These are phyloP conservation scores for Proisotoma minuta DNA, from an alignment of 2,888 invertebrate species.

Conservation along the genomic window DNA sequence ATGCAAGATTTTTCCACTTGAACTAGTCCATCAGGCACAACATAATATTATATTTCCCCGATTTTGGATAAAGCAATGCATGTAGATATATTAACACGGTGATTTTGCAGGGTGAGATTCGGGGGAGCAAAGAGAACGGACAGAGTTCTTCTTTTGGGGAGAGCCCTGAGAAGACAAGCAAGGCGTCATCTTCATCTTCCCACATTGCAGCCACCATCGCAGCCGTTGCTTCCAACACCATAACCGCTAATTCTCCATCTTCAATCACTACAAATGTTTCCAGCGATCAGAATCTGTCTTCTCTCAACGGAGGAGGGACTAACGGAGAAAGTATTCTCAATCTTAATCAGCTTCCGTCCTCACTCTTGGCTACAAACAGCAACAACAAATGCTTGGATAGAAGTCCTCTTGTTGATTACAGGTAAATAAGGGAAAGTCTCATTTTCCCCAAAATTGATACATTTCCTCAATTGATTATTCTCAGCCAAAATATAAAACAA, in stretches of 20 bases:
- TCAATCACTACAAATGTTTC: constrained; percentile 36
- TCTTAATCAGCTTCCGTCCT: constrained; percentile 42
- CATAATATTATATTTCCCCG: not conserved
- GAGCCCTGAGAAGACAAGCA: constrained; percentile 36
- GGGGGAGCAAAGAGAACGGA: constrained; percentile 34
- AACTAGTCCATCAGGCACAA: not conserved
- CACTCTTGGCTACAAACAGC: constrained; percentile 28
- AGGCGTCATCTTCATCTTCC: constrained; percentile 26
- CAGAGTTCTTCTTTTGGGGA: constrained; percentile 27
- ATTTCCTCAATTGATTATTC: no score
- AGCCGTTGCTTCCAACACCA: constrained; percentile 33
- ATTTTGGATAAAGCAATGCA: not conserved
- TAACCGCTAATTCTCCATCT: constrained; percentile 30
- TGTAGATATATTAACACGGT: no score
- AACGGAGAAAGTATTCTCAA: constrained; percentile 36
- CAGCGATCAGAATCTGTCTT: constrained; percentile 46
- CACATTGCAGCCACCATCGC: constrained; percentile 29
- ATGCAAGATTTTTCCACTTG: constrained; percentile 5
- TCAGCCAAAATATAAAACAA: no score
- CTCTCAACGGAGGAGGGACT: constrained; percentile 27
- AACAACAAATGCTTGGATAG: constrained; percentile 40
- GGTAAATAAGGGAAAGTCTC: constrained; percentile 24
- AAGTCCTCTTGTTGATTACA: constrained; percentile 44
- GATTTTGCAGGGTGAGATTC: constrained; percentile 30
- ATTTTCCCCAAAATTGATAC: no score